Evolutionary conservation across 2,797 vertebrate genomes (phyloP).

Genomic region (Echeneis naucrates): DNA sequence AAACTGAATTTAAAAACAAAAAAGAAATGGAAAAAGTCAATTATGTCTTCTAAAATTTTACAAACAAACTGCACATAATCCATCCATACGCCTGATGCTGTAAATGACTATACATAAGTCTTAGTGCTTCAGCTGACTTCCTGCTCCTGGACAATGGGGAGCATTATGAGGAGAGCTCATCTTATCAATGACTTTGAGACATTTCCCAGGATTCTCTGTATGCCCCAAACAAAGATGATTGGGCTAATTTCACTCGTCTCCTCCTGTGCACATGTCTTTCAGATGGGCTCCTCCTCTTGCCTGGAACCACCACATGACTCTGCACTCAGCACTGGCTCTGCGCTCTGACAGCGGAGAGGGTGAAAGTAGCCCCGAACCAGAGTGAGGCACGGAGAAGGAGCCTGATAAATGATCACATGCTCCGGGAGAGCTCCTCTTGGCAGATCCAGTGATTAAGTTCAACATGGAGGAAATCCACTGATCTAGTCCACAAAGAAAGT

Average conservation of each 20-base stretch:
- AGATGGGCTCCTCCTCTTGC: conserved; percentile 71
- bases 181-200: conserved; percentile 77
- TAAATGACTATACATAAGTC: conserved; percentile 40
- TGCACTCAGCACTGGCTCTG: conserved; percentile 70
- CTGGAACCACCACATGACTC: conserved; percentile 80
- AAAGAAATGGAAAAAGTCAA: background rate
- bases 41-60: conserved; percentile 15
- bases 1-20: background rate
- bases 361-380: conserved; percentile 75
- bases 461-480: conserved; percentile 69
- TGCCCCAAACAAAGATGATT: conserved; percentile 64
- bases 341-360: conserved; percentile 62
- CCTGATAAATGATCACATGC: conserved; percentile 83
- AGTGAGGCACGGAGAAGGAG: conserved; percentile 53
- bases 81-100: conserved; percentile 29
- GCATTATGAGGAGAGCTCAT: conserved; percentile 54
- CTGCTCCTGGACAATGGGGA: conserved; percentile 58
- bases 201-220: conserved; percentile 72
- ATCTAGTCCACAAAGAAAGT: conserved; percentile 45
- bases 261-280: conserved; percentile 74
- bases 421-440: conserved; percentile 75
- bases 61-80: conserved; percentile 36
- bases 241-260: conserved; percentile 62
- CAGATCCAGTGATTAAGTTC: conserved; percentile 79
- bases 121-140: conserved; percentile 61